These are phyloP conservation scores for Cheilosia impressa DNA, from an alignment of 2,888 invertebrate species.

Conservation along the genomic window DNA sequence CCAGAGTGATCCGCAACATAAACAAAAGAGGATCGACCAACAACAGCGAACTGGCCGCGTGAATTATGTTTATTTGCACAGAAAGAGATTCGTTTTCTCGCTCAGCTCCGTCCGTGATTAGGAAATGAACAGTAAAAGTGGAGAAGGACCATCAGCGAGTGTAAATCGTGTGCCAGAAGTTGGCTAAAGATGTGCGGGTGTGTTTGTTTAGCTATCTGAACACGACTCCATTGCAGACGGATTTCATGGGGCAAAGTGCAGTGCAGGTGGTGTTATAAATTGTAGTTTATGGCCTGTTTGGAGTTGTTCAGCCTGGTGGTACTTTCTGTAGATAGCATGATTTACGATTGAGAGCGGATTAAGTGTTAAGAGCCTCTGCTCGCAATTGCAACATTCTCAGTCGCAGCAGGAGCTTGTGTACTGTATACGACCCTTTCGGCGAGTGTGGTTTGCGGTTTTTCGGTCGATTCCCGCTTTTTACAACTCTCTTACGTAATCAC, in stretches of 20 bases:
- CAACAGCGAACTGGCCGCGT: constrained; percentile 20
- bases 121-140: constrained; percentile 48
- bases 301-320: constrained; percentile 55
- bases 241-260: constrained; percentile 53
- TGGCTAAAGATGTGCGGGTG: constrained; percentile 41
- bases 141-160: not conserved
- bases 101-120: constrained; percentile 39
- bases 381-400: constrained; percentile 18
- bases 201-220: constrained; percentile 40
- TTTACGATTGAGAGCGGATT: constrained; percentile 59
- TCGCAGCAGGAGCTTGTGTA: constrained; percentile 48
- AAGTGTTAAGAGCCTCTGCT: constrained; percentile 50
- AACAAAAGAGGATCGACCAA: constrained; percentile 46
- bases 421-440: constrained; percentile 48
- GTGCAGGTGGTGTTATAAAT: constrained; percentile 50
- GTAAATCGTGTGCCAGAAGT: constrained; percentile 41
- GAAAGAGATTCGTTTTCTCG: constrained; percentile 18
- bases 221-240: constrained; percentile 25
- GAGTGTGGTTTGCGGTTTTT: constrained; percentile 11
- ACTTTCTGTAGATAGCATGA: constrained; percentile 60
- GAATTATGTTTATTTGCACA: constrained; percentile 54
- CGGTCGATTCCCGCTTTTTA: constrained; percentile 27
- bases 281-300: constrained; percentile 50
- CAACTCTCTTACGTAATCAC: constrained; percentile 55
- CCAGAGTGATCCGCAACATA: constrained; percentile 48